Percentiles rank a stretch among this genome's conserved stretches.
Evolutionary conservation across 2,888 invertebrate genomes (phyloP).

Genomic region (Cheilosia soror): DNA sequence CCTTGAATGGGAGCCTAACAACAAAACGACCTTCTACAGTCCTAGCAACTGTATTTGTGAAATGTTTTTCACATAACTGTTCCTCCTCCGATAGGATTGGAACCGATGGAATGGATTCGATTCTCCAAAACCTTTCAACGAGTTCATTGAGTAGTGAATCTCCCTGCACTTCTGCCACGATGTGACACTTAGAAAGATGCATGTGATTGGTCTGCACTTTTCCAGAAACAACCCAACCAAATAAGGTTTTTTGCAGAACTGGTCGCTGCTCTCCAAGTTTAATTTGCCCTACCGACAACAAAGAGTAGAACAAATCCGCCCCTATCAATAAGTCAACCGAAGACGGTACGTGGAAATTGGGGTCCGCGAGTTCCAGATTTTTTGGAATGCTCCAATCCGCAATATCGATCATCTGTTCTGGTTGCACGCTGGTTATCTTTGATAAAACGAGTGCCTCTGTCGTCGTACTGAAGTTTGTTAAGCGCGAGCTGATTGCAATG

Average conservation of each 20-base stretch:
- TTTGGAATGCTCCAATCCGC: slow-evolving; percentile 63
- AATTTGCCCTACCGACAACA: slow-evolving; percentile 55
- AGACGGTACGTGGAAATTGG: slow-evolving; percentile 57
- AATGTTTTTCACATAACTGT: too few species aligned
- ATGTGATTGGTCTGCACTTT: not conserved
- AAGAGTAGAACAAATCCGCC: slow-evolving; percentile 52
- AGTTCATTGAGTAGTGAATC: not conserved
- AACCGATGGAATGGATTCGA: too few species aligned
- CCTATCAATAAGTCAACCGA: slow-evolving; percentile 69
- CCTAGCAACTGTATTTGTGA: too few species aligned
- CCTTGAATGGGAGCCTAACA: too few species aligned
- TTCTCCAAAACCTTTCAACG: not conserved
- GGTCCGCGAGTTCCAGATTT: slow-evolving; percentile 66
- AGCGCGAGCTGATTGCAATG: not conserved
- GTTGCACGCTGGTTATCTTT: slow-evolving; percentile 55
- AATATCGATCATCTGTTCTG: slow-evolving; percentile 64
- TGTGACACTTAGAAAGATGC: not conserved
- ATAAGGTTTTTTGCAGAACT: slow-evolving; percentile 66
- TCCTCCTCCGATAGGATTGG: not conserved
- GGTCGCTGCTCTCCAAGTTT: slow-evolving; percentile 61
- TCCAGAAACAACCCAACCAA: slow-evolving; percentile 74
- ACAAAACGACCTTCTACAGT: too few species aligned
- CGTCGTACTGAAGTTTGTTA: not conserved
- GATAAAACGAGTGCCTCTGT: not conserved
- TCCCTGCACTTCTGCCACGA: not conserved